Evolutionary conservation across 2,888 invertebrate species (phyloP).

Genomic region (Thalpophila matura): DNA sequence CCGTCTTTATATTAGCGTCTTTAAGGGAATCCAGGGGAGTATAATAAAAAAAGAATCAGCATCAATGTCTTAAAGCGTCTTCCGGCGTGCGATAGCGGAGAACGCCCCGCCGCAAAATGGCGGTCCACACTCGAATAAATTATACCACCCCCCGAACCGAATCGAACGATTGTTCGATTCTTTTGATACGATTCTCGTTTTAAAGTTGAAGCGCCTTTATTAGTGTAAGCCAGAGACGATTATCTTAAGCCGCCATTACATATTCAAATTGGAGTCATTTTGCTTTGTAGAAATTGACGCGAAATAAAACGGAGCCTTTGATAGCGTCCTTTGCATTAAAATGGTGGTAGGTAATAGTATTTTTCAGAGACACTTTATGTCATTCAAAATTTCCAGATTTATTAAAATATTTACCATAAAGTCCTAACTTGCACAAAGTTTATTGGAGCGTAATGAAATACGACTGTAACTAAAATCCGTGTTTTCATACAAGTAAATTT

Average conservation of each 20-base stretch:
- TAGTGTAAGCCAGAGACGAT: conserved; percentile 90
- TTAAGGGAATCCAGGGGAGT: conserved; percentile 87
- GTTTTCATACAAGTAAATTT: conserved; percentile 71
- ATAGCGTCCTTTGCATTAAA: conserved; percentile 77
- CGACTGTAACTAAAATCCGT: conserved; percentile 52
- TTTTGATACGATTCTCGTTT: conserved; percentile 88
- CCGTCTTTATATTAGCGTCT: conserved; percentile 90
- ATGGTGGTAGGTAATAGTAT: conserved; percentile 81
- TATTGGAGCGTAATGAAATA: conserved; percentile 57
- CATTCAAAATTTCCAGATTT: conserved; percentile 35
- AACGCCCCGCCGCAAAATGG: conserved; percentile 89
- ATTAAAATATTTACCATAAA: conserved; percentile 28
- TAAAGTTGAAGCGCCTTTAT: conserved; percentile 88
- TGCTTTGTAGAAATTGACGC: conserved; percentile 90
- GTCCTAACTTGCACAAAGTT: conserved; percentile 18
- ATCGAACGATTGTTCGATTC: conserved; percentile 90
- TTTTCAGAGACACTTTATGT: conserved; percentile 70
- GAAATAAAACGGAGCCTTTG: conserved; percentile 89
- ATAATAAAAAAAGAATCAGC: conserved; percentile 91
- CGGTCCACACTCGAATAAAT: conserved; percentile 90
- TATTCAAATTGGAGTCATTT: conserved; percentile 91
- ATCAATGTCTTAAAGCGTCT: conserved; percentile 90
- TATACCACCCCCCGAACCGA: conserved; percentile 85
- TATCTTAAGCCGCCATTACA: conserved; percentile 90
- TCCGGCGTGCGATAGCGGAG: conserved; percentile 85